Percentiles rank a stretch among this genome's conserved stretches.
phyloP scores from a whole-genome alignment of 2,797 vertebrate species.

The Acanthurus tractus region DNA sequence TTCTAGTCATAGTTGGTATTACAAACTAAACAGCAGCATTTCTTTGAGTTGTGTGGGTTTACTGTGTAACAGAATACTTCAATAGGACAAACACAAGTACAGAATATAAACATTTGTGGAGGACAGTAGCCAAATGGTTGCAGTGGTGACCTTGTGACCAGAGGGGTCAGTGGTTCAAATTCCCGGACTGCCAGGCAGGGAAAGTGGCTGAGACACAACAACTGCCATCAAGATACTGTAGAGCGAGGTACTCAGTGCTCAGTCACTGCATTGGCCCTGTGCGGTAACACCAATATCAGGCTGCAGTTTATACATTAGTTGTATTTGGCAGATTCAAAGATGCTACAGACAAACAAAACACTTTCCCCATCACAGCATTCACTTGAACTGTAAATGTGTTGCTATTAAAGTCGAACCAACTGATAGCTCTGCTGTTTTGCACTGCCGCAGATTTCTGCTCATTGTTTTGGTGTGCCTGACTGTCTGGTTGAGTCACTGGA shows the following conservation, averaged over 20 bases:
- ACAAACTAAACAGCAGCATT: background rate
- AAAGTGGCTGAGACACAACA: constrained; percentile 29
- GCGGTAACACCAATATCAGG: background rate
- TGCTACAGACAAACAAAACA: background rate
- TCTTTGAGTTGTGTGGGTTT: background rate
- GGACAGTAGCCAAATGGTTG: constrained; percentile 66
- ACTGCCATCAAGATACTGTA: background rate
- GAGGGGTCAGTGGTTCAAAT: constrained; percentile 65
- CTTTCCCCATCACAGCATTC: background rate
- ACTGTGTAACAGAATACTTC: background rate
- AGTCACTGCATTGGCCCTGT: background rate
- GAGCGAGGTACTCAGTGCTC: background rate
- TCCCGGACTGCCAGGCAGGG: constrained; percentile 45
- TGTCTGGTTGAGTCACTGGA: constrained; percentile 1
- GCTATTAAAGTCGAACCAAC: too few relatives aligned
- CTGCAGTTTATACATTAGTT: background rate
- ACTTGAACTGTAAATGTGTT: too few relatives aligned
- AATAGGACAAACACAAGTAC: constrained; percentile 18
- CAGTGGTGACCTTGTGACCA: constrained; percentile 59
- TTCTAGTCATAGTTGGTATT: constrained; percentile 11
- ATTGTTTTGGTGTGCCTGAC: background rate
- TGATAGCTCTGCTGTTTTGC: background rate
- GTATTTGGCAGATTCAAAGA: background rate
- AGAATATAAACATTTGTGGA: constrained; percentile 53
- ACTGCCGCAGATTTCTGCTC: background rate